Percentiles rank a stretch among this genome's conserved stretches.
Evolutionary conservation across 2,797 vertebrate species (phyloP).

Genomic region (Balearica regulorum): DNA sequence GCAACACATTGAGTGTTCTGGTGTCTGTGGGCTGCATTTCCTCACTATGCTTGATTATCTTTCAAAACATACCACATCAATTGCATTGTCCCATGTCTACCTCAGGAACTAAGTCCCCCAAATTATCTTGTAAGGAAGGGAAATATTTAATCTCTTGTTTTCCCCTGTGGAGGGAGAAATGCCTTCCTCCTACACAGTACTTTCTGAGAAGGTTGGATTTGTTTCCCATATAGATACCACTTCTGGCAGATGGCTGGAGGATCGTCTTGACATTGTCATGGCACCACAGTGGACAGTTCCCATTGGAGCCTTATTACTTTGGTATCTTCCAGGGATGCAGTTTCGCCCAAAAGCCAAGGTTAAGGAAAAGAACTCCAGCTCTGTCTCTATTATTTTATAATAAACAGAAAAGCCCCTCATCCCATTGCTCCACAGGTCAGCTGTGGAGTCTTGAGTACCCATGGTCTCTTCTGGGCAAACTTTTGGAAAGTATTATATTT

Average conservation of each 20-base stretch:
- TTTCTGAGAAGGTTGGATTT: background rate
- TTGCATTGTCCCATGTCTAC: background rate
- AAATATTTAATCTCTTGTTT: background rate
- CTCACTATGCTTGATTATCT: background rate
- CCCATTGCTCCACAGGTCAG: background rate
- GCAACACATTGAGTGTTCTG: background rate
- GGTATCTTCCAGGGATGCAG: background rate
- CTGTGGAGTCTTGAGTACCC: background rate
- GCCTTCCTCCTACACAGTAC: background rate
- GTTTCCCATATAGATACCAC: background rate
- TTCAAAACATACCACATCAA: background rate
- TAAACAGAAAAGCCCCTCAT: background rate
- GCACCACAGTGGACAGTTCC: background rate
- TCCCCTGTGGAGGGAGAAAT: background rate
- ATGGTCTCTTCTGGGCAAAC: background rate
- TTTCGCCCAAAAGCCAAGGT: background rate
- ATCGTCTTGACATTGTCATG: background rate
- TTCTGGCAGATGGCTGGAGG: background rate
- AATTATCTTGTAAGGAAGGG: background rate
- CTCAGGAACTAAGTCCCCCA: background rate
- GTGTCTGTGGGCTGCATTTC: slow-evolving; percentile 6
- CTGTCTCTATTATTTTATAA: background rate
- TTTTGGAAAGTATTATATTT: background rate
- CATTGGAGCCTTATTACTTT: background rate
- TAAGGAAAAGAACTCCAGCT: background rate